These are phyloP conservation scores for Mus minutoides DNA, from an alignment of 2,797 vertebrate genomes.

Conservation along the genomic window DNA sequence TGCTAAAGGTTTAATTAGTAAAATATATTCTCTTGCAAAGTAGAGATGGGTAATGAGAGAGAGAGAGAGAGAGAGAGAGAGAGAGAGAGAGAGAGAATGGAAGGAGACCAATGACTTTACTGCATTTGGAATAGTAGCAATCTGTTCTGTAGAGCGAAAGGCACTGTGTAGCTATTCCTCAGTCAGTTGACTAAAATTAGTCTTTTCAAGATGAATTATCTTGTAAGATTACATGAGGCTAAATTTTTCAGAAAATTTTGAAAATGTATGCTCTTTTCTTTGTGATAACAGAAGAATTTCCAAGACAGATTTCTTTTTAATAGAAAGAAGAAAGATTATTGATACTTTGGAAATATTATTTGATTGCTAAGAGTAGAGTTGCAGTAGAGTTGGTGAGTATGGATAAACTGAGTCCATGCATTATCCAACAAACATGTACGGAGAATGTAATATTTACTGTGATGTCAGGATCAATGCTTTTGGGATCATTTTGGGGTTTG, in stretches of 20 bases:
- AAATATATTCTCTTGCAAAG: conserved; percentile 21
- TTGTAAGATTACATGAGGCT: conserved; percentile 43
- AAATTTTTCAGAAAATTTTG: conserved; percentile 20
- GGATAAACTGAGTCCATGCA: background rate
- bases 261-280: conserved; percentile 16
- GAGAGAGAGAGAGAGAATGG: too few relatives aligned
- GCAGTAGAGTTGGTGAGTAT: background rate
- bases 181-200: conserved; percentile 9
- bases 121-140: background rate
- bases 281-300: conserved; percentile 18
- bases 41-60: background rate
- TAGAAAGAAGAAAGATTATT: background rate
- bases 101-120: background rate
- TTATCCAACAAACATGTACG: background rate
- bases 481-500: background rate
- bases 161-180: background rate
- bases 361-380: background rate
- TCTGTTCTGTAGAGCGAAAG: background rate
- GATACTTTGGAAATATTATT: background rate
- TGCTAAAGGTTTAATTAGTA: conserved; percentile 15
- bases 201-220: conserved; percentile 54
- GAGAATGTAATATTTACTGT: background rate
- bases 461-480: background rate
- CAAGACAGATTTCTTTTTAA: background rate
- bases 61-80: too few relatives aligned